A percentile compares a stretch with the other conserved stretches of the same genome.
These are phyloP conservation scores for Edolisoma coerulescens DNA, from an alignment of 2,113 vertebrate species.

Conservation along the genomic window DNA sequence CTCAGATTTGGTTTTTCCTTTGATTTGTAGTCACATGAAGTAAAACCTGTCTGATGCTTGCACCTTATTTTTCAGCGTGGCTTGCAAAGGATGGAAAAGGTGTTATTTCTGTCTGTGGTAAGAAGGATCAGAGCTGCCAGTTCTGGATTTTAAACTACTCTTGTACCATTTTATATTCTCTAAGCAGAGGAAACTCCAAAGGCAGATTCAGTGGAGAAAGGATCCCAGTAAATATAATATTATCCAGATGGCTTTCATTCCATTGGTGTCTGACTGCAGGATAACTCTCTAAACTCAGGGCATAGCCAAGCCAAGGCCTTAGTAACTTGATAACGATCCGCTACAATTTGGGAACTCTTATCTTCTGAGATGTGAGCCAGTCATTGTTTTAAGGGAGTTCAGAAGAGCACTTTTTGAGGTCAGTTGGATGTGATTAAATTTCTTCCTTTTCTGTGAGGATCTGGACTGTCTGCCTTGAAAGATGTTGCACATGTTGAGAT, in stretches of 20 bases:
- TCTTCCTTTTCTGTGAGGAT: not conserved
- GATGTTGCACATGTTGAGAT: not conserved
- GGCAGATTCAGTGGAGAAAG: not conserved
- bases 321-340: not conserved
- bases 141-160: not conserved
- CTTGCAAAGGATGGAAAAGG: not conserved
- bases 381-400: not conserved
- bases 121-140: not conserved
- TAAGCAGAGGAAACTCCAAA: not conserved
- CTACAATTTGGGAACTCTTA: constrained; percentile 5
- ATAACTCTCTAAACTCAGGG: not conserved
- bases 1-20: not conserved
- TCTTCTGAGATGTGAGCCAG: not conserved
- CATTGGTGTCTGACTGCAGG: not conserved
- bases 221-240: not conserved
- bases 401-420: not conserved
- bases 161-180: not conserved
- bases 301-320: not conserved
- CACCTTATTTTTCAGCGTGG: not conserved
- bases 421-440: not conserved
- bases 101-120: not conserved
- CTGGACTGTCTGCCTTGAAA: not conserved
- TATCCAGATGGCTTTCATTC: constrained; percentile 42
- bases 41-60: not conserved
- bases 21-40: not conserved